Evolutionary conservation across 2,797 vertebrate genomes (phyloP), one percentile per base, ranked within the genome.

Genomic region (Xenopus petersii): DNA sequence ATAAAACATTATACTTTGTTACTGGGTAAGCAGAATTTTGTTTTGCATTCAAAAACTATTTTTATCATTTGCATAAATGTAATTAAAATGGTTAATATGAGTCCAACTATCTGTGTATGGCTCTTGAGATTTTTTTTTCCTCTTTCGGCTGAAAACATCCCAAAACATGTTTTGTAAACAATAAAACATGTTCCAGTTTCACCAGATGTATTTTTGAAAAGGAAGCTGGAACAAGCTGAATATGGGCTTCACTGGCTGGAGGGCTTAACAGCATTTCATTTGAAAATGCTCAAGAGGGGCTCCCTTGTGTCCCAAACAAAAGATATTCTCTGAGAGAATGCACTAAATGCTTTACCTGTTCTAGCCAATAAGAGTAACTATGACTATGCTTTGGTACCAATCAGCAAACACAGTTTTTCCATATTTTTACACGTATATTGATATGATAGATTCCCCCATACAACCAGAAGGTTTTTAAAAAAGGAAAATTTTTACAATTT

Each of bases 211-310:
- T 70, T 68, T 65, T 70, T 70, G 71, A 77, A 81, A 46, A 10
- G 3, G 7, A 74, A 56, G 49, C 9, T 33, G 69, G 79, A 71
- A 49, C 54, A 42, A 78, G 70, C 47, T 56, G 65, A 75, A 60
- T 0, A 12, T 58, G 68, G 54, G 75, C 77, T 67, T 75, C 10
- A 49, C n/a, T 2, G n/a, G 68, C 66, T 49, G 74, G 58, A 77
- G 75, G 75, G 77, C 74, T 81, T 80, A 80, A 46, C 55, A 73
- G 80, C 80, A 81, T 77, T 73, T 84, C 77, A 81, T 80, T 82
- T 75, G 68, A 17, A 67, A 81, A 64, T 70, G 70, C 72, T 78
- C 72, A 80, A 81, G 75, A 79, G 77, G 71, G 77, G 60, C 51
- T 79, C 75, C 69, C 75, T 71, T 48, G 75, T 59, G 46, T 36